Evolutionary conservation across 1,140 invertebrate genomes (phyloP).

Genomic region (Nebria ingens): DNA sequence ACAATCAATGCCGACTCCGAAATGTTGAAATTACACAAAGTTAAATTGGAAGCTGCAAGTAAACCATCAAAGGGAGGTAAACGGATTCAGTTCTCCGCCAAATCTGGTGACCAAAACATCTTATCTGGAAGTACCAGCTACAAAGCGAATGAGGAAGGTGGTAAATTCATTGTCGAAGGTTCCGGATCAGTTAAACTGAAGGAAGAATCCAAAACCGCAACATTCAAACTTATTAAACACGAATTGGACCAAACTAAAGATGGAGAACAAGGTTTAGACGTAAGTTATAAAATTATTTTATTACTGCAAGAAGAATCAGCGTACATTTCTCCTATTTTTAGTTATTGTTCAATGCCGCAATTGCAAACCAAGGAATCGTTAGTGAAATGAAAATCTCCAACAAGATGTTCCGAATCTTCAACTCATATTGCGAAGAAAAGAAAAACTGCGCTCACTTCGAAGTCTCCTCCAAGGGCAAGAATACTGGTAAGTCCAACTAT

Average conservation of each 20-base stretch:
- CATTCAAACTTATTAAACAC: slow-evolving; percentile 59
- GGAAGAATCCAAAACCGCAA: slow-evolving; percentile 52
- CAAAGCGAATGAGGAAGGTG: slow-evolving; percentile 55
- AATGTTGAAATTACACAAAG: slow-evolving; percentile 52
- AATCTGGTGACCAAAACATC: slow-evolving; percentile 50
- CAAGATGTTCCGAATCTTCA: slow-evolving; percentile 53
- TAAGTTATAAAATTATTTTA: slow-evolving; percentile 26
- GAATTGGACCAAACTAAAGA: slow-evolving; percentile 43
- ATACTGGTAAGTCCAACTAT: slow-evolving; percentile 37
- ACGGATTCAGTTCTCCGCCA: slow-evolving; percentile 48
- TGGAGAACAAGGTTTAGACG: slow-evolving; percentile 50
- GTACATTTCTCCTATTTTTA: slow-evolving; percentile 22
- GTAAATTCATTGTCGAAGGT: slow-evolving; percentile 59
- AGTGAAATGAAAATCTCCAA: slow-evolving; percentile 57
- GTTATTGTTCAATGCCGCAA: slow-evolving; percentile 39
- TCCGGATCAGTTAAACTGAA: slow-evolving; percentile 52
- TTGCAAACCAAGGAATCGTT: slow-evolving; percentile 43
- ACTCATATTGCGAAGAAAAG: slow-evolving; percentile 63
- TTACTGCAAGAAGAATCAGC: slow-evolving; percentile 1
- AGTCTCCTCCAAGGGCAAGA: slow-evolving; percentile 47
- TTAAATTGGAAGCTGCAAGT: slow-evolving; percentile 49
- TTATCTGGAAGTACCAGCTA: slow-evolving; percentile 59
- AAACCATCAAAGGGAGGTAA: slow-evolving; percentile 48
- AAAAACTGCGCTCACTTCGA: slow-evolving; percentile 64
- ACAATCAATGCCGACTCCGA: slow-evolving; percentile 52